phyloP scores from a whole-genome alignment of 2,888 invertebrate genomes.

The Heterodera filipjevi region DNA sequence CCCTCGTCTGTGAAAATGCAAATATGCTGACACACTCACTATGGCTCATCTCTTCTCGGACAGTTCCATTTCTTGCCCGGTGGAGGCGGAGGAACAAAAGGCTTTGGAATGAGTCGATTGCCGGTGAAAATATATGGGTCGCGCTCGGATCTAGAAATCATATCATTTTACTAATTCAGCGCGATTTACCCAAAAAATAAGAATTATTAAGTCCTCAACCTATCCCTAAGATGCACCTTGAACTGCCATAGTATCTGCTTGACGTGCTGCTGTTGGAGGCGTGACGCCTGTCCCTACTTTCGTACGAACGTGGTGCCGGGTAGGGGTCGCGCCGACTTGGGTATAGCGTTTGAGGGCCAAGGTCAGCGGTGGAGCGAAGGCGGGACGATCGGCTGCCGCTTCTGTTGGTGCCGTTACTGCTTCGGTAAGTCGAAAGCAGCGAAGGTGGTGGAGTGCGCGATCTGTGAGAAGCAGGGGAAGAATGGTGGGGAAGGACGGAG shows the following conservation, averaged over 20 bases:
- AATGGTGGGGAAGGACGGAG: not conserved
- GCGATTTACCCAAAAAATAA: no score
- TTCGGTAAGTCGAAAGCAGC: not conserved
- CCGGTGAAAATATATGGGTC: slow-evolving; percentile 13
- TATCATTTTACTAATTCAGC: no score
- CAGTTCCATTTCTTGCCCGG: slow-evolving; percentile 27
- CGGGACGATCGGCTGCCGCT: slow-evolving; percentile 2
- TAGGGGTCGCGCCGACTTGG: slow-evolving; percentile 22
- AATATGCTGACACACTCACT: no score
- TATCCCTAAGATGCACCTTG: no score
- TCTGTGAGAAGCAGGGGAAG: slow-evolving; percentile 14
- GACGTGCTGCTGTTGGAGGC: not conserved
- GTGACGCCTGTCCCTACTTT: slow-evolving; percentile 3
- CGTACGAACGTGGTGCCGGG: slow-evolving; percentile 14
- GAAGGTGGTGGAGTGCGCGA: not conserved
- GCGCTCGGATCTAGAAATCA: no score
- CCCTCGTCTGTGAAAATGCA: no score
- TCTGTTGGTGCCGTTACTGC: slow-evolving; percentile 8
- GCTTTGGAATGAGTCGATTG: slow-evolving; percentile 7
- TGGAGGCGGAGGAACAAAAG: slow-evolving; percentile 22
- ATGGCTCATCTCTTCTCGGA: slow-evolving; percentile 19
- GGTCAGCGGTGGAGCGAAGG: not conserved
- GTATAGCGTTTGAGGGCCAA: slow-evolving; percentile 25
- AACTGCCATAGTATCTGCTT: not conserved
- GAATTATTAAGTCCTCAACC: no score